A percentile compares a stretch with the other conserved stretches of the same genome.
These are phyloP conservation scores for Anthopleura xanthogrammica DNA, from an alignment of 92 coral and sea anemone genomes.

Conservation along the genomic window DNA sequence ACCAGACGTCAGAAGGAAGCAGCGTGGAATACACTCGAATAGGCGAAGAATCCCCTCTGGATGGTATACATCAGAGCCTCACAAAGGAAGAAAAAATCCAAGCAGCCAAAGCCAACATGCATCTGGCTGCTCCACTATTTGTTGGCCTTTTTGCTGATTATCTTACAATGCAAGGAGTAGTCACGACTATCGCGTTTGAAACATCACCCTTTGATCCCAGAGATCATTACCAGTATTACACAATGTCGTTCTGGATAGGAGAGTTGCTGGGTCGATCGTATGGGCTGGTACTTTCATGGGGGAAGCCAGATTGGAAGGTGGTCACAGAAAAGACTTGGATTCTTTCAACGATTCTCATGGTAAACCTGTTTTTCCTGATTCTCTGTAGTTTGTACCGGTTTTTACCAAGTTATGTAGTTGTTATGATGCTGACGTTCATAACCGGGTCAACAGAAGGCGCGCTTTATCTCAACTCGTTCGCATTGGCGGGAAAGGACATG, in stretches of 20 bases:
- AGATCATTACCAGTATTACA: slow-evolving; percentile 44
- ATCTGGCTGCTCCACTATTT: slow-evolving; percentile 40
- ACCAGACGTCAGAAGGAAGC: slow-evolving; percentile 9
- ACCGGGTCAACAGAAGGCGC: slow-evolving; percentile 45
- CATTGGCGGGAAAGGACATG: slow-evolving; percentile 51
- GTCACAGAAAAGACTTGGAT: slow-evolving; percentile 44
- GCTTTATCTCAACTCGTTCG: slow-evolving; percentile 41
- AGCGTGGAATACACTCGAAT: slow-evolving; percentile 36
- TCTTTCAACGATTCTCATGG: slow-evolving; percentile 17
- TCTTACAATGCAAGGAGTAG: slow-evolving; percentile 40
- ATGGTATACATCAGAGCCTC: slow-evolving; percentile 12
- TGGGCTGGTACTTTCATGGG: slow-evolving; percentile 41
- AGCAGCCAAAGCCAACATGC: slow-evolving; percentile 38
- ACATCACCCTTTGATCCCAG: slow-evolving; percentile 43
- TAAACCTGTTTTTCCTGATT: slow-evolving; percentile 38
- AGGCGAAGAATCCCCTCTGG: slow-evolving; percentile 21
- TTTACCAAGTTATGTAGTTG: slow-evolving; percentile 40
- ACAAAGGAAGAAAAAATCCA: slow-evolving; percentile 35
- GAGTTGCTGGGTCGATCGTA: slow-evolving; percentile 45
- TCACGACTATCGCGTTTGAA: slow-evolving; percentile 39
- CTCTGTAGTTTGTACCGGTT: slow-evolving; percentile 35
- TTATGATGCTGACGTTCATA: slow-evolving; percentile 35
- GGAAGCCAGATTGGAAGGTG: slow-evolving; percentile 40
- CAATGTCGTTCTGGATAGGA: slow-evolving; percentile 47
- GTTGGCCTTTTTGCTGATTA: slow-evolving; percentile 44